Percentiles rank a stretch among this genome's conserved stretches.
These are phyloP conservation scores for Pangasius mekongensis DNA, from an alignment of 2,797 vertebrate species.

Conservation along the genomic window DNA sequence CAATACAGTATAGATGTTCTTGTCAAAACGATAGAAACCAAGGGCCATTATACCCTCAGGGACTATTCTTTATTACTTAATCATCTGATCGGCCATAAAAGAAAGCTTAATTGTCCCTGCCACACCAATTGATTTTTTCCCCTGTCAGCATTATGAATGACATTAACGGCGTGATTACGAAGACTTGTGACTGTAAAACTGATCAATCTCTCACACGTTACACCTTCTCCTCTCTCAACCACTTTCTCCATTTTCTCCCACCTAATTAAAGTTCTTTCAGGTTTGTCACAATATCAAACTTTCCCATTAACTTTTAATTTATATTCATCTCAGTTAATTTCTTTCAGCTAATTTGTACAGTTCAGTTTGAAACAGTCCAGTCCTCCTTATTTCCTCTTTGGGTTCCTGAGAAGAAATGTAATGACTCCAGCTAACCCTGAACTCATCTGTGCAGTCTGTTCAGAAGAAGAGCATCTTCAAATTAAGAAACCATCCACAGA, in stretches of 20 bases:
- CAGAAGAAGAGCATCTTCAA: neutral
- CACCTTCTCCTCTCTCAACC: neutral
- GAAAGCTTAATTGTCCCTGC: conserved; percentile 41
- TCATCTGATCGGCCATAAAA: conserved; percentile 44
- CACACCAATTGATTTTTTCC: conserved; percentile 34
- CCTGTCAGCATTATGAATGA: conserved; percentile 43
- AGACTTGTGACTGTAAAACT: conserved; percentile 35
- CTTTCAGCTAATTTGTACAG: neutral
- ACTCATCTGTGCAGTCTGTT: neutral
- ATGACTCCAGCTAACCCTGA: neutral
- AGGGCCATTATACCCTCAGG: conserved; percentile 30
- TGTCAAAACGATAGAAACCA: conserved; percentile 25
- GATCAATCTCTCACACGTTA: conserved; percentile 32
- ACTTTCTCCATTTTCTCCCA: conserved; percentile 11
- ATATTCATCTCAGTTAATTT: conserved; percentile 33
- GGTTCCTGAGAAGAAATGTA: neutral
- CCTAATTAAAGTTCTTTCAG: conserved; percentile 37
- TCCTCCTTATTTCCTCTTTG: conserved; percentile 2
- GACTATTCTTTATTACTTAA: conserved; percentile 42
- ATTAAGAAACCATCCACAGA: neutral
- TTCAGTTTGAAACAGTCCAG: neutral
- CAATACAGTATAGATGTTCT: conserved; percentile 13
- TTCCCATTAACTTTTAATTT: conserved; percentile 38
- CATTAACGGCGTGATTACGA: conserved; percentile 49
- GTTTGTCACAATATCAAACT: conserved; percentile 39